phyloP scores from a whole-genome alignment of 2,113 vertebrate genomes.

The Nannospalax galili region DNA sequence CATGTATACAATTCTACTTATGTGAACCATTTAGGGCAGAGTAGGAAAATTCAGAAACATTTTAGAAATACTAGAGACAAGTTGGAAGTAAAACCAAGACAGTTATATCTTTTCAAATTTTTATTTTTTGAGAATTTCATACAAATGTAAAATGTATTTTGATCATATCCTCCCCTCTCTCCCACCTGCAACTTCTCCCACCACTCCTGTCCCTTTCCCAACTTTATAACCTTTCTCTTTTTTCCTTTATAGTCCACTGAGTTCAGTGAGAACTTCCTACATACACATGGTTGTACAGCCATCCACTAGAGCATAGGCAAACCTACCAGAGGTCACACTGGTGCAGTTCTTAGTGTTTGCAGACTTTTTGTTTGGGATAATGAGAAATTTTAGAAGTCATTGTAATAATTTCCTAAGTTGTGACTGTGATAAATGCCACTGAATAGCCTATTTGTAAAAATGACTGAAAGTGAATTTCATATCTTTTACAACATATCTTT shows the following conservation, averaged over 20 bases:
- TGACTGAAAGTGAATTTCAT: not conserved
- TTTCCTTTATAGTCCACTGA: too few relatives aligned
- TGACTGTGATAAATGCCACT: not conserved
- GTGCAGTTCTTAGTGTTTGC: not conserved
- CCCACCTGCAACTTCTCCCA: too few relatives aligned
- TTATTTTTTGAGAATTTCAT: too few relatives aligned
- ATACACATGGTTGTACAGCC: too few relatives aligned
- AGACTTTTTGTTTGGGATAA: not conserved
- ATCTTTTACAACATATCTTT: not conserved
- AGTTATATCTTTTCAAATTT: not conserved
- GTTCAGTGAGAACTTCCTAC: too few relatives aligned
- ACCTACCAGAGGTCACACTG: too few relatives aligned
- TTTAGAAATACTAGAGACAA: not conserved
- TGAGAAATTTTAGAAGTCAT: not conserved
- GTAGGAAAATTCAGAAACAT: not conserved
- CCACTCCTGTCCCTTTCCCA: too few relatives aligned
- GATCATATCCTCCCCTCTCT: too few relatives aligned
- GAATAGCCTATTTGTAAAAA: not conserved
- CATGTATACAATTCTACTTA: not conserved
- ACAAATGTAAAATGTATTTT: too few relatives aligned
- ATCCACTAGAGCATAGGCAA: too few relatives aligned
- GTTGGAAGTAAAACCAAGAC: too few relatives aligned
- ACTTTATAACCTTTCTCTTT: too few relatives aligned
- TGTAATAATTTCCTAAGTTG: accelerated
- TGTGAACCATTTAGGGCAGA: not conserved